Evolutionary conservation across 2,888 invertebrate species (phyloP), one percentile per base, ranked within the genome.

Genomic region (Cactoblastis cactorum): DNA sequence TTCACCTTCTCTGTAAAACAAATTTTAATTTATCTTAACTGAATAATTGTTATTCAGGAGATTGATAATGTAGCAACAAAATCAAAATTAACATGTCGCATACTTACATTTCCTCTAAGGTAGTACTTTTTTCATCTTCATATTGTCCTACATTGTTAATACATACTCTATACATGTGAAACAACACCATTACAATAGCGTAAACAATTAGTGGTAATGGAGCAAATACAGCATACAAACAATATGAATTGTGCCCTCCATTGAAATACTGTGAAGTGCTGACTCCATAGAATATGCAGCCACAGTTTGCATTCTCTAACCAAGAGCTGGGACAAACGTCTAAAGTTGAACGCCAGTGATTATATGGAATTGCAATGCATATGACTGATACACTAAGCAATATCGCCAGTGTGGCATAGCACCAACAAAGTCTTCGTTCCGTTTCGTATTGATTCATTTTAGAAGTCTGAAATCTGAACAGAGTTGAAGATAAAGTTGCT

Each of bases 141-240:
- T 88, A 90, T 60, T 91, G 80, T 3, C 92, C 91, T 53, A 85
- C 70, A 66, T 87, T 90, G 61, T 91, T 91, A 53, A 92, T 92
- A 62, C 92, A 93, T 15, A 94, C 92, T 70, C 94, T 87, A 71
- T 92, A 93, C 66, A 93, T 93, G 72, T 94, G 94, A 65, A 93
- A 94, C 52, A 92, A 80, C 2, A 91, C 90, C 83, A 94, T 90
- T n/a, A 92, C 86, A 5, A 93, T 67, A 15, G 91, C 90, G 67
- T 93, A 92, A n/a, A 92, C 78, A 24, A 94, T 75, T 24, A 93
- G 91, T 11, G 94, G 83, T 8, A 94, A 60, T 1, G 93, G 91
- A 1, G 93, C 94, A 63, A 93, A 93, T 49, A 93, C 91, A n/a
- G 93, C 91, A 85, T 92, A 94, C 55, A 93, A 80, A 61, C 94